These are phyloP conservation scores for Diabrotica virgifera DNA, from an alignment of 1,140 invertebrate genomes.

Conservation along the genomic window DNA sequence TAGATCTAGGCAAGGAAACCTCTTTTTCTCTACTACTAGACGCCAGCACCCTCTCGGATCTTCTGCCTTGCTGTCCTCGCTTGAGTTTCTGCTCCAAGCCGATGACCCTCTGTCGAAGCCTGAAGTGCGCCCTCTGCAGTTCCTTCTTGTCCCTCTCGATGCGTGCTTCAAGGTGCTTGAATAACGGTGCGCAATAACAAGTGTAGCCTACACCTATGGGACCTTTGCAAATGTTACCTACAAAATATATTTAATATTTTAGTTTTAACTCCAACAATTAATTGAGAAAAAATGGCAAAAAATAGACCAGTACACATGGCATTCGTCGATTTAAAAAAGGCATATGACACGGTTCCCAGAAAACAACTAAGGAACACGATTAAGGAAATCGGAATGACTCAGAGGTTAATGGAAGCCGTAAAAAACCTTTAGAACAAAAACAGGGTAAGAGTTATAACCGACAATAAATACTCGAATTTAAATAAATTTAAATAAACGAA, in stretches of 20 bases:
- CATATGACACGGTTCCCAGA: too few species aligned
- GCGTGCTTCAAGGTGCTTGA: slow-evolving; percentile 82
- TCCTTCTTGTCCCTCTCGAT: slow-evolving; percentile 82
- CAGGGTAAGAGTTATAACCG: too few species aligned
- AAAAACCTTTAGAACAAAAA: too few species aligned
- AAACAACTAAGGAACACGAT: too few species aligned
- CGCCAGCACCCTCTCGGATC: slow-evolving; percentile 56
- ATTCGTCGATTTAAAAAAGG: too few species aligned
- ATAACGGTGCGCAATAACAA: slow-evolving; percentile 75
- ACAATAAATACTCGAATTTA: too few species aligned
- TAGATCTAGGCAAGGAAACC: slow-evolving; percentile 59
- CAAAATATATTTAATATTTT: not conserved
- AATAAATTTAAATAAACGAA: too few species aligned
- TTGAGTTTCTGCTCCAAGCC: slow-evolving; percentile 68
- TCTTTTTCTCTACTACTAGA: slow-evolving; percentile 53
- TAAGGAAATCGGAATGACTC: too few species aligned
- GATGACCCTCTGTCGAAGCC: slow-evolving; percentile 78
- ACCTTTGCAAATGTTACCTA: slow-evolving; percentile 84
- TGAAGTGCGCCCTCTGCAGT: slow-evolving; percentile 76
- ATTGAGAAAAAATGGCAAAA: too few species aligned
- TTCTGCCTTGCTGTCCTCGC: slow-evolving; percentile 57
- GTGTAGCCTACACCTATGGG: slow-evolving; percentile 83
- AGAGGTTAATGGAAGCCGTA: too few species aligned
- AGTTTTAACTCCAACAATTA: too few species aligned
- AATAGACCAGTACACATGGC: too few species aligned